Evolutionary conservation across 1,140 invertebrate species (phyloP).

Genomic region (Sycophaga agraensis): DNA sequence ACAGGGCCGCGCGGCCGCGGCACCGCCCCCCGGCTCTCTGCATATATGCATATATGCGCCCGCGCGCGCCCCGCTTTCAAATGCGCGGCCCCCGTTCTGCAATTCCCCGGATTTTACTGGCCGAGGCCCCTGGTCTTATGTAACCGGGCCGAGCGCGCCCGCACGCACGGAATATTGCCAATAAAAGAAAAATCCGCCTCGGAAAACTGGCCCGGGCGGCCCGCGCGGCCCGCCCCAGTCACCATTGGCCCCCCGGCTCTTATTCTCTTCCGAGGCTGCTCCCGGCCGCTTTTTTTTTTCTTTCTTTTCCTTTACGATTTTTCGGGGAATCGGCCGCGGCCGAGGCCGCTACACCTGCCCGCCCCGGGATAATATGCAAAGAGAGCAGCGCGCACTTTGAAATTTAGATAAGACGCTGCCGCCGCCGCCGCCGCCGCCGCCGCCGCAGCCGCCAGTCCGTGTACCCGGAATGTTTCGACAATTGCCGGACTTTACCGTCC

Average conservation of each 20-base stretch:
- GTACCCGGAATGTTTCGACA: constrained; percentile 12
- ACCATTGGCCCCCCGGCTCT: constrained; percentile 11
- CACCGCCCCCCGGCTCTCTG: too few relatives aligned
- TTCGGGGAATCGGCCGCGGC: constrained; percentile 28
- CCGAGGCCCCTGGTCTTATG: too few relatives aligned
- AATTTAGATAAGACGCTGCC: constrained; percentile 21
- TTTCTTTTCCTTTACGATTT: constrained; percentile 28
- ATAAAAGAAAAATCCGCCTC: constrained; percentile 19
- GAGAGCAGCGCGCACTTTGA: constrained; percentile 15
- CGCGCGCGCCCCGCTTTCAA: too few relatives aligned
- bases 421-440: too few relatives aligned
- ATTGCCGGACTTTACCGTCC: constrained; percentile 19
- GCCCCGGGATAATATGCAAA: constrained; percentile 4
- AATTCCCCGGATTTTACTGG: too few relatives aligned
- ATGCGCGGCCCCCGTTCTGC: too few relatives aligned
- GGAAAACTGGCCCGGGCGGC: constrained; percentile 7
- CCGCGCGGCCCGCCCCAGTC: not conserved
- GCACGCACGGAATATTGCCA: constrained; percentile 11
- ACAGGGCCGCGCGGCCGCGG: not conserved
- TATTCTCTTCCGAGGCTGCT: constrained; percentile 15
- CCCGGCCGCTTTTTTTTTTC: constrained; percentile 14
- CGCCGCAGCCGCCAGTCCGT: too few relatives aligned
- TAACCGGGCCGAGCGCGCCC: not conserved
- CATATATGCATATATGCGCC: not conserved
- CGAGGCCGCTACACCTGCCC: too few relatives aligned